Base-by-base conservation (phyloP, 2,113 vertebrate genomes). In the Chlorodrepanis virens region DNA sequence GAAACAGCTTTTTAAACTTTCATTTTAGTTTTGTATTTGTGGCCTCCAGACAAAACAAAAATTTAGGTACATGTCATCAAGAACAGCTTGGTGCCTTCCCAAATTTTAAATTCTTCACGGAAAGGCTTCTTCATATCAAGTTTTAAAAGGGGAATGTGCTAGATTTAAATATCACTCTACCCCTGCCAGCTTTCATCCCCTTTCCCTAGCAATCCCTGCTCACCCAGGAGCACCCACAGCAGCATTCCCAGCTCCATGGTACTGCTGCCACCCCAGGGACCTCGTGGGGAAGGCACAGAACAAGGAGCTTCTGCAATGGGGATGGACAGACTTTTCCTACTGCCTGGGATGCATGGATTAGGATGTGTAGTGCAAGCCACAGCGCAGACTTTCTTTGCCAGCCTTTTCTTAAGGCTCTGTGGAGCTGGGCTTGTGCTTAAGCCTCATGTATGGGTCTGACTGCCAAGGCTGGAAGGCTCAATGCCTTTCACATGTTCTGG, bases 401-500 rank as follows among this genome's bases (percentile, higher is more conserved):
- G 79, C 23, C 50, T 70, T 45, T 59, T n/a, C 75, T 53, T n/a
- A 69, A 80, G 60, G 35, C 47, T 77, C 42, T 17, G 27, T 33
- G 74, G 69, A 86, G 40, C 2, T 79, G 70, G 61, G 74, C 78
- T 93, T 50, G 40, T 47, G 70, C 67, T 79, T 63, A 44, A 89
- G 74, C 60, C 47, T 44, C 60, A 31, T 0, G 0, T 33, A 25
- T 31, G 10, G 31, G 35, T 84, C 70, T 68, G 64, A 56, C 2
- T 75, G 93, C 72, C 70, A 83, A 63, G 56, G 71, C 52, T 91
- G 77, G 33, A 85, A 74, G 65, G 52, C 90, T 75, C 87, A 25
- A 83, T 86, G 90, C 50, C 53, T 90, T 95, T 86, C 85, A 67
- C 81, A 63, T 91, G 87, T 74, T 83, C 84, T 83, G 94, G 84